Percentiles rank a stretch among this genome's conserved stretches.
Evolutionary conservation across 37 sponge, comb jelly and placozoan genomes (phyloP).

Genomic region (Beroe ovata): DNA sequence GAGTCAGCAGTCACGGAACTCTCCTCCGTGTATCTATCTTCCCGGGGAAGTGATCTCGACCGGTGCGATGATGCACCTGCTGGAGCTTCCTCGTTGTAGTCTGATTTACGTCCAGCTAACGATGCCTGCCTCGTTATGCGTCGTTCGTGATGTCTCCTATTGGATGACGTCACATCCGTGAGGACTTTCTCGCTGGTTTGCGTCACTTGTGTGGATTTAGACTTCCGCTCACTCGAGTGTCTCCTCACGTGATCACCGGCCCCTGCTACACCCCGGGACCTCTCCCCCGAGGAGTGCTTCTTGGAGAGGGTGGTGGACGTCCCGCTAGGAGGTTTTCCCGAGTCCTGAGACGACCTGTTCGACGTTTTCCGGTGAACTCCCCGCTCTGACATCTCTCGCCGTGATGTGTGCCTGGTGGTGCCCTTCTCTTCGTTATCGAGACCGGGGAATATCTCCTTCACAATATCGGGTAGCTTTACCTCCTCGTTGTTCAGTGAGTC

Average conservation of each 20-base stretch:
- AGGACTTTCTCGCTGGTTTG: not conserved
- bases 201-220: not conserved
- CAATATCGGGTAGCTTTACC: not conserved
- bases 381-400: not conserved
- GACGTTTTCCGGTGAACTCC: not conserved
- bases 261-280: not conserved
- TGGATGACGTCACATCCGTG: not conserved
- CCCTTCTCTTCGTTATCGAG: not conserved
- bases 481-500: not conserved
- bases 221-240: not conserved
- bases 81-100: not conserved
- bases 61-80: not conserved
- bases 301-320: not conserved
- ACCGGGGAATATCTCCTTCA: conserved; percentile 31
- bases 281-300: not conserved
- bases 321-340: conserved; percentile 21
- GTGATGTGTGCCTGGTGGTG: not conserved
- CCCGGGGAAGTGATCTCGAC: not conserved
- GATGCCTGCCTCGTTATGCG: not conserved
- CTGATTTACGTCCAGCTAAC: not conserved
- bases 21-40: not conserved
- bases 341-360: not conserved
- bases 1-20: not conserved
- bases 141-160: not conserved
- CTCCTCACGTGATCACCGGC: not conserved